These are phyloP conservation scores for Pseudolaguvia tuberculata DNA, from an alignment of 2,113 vertebrate species.

Conservation along the genomic window DNA sequence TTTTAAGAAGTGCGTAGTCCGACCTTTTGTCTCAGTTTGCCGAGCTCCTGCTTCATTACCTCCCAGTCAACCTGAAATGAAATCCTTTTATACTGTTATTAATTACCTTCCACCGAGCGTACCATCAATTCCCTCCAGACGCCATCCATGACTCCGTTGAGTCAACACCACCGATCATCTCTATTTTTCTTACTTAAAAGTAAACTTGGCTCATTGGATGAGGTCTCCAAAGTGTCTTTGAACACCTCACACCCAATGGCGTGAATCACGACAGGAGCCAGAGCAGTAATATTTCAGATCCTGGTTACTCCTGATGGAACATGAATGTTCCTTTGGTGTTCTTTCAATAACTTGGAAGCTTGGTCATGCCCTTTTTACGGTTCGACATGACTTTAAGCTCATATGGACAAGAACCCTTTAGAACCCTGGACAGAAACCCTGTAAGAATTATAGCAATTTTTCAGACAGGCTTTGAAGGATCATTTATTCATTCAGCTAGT, in stretches of 20 bases:
- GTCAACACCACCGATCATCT: slow-evolving; percentile 6
- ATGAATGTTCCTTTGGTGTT: neutral
- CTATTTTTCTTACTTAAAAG: slow-evolving; percentile 40
- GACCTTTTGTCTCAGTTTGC: slow-evolving; percentile 1
- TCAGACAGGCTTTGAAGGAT: too few species aligned
- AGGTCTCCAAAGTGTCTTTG: slow-evolving; percentile 27
- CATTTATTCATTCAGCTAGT: too few species aligned
- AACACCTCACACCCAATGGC: slow-evolving; percentile 5
- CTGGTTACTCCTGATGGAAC: slow-evolving; percentile 29
- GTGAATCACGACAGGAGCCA: slow-evolving; percentile 14
- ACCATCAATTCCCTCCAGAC: slow-evolving; percentile 21
- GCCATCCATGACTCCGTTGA: neutral
- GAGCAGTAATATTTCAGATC: slow-evolving; percentile 23
- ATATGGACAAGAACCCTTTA: neutral
- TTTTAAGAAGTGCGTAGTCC: neutral
- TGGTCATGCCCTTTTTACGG: too few species aligned
- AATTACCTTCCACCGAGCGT: slow-evolving; percentile 15
- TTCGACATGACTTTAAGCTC: neutral
- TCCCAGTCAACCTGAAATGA: slow-evolving; percentile 27
- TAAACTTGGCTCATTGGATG: slow-evolving; percentile 7
- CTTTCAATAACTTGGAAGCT: neutral
- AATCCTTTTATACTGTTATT: slow-evolving; percentile 22
- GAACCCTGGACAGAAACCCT: too few species aligned
- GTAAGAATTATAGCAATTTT: too few species aligned
- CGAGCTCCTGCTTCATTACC: slow-evolving; percentile 31